These are phyloP conservation scores for Taeniopygia guttata DNA, from an alignment of 2,797 vertebrate genomes.

Conservation along the genomic window DNA sequence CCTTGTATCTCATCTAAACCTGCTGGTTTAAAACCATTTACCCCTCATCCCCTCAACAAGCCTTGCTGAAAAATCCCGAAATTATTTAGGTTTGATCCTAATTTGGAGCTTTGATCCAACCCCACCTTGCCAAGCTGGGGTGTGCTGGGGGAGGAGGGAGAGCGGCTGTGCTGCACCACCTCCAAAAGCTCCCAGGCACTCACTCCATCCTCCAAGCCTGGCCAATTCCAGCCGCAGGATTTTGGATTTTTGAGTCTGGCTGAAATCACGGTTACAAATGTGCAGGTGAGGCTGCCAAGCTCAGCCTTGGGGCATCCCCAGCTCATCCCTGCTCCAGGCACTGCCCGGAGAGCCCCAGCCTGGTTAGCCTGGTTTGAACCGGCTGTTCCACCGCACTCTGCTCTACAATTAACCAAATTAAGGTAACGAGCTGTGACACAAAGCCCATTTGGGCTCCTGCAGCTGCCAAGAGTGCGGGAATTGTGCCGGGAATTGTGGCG, in stretches of 20 bases:
- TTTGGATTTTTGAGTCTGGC: not conserved
- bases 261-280: not conserved
- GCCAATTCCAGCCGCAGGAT: not conserved
- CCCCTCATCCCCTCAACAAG: not conserved
- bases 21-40: not conserved
- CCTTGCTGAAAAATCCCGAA: not conserved
- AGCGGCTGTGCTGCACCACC: not conserved
- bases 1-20: not conserved
- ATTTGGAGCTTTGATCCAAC: not conserved
- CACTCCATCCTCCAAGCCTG: not conserved
- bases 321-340: not conserved
- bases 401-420: conserved; percentile 68
- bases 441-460: conserved; percentile 13
- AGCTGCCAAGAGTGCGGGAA: conserved; percentile 22
- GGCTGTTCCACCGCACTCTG: not conserved
- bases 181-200: not conserved
- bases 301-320: fast-evolving
- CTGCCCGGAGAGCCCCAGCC: not conserved
- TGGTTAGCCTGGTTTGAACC: conserved; percentile 29
- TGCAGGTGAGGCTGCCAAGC: not conserved
- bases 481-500: too few relatives aligned
- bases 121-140: fast-evolving
- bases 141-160: not conserved
- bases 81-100: not conserved
- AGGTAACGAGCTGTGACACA: conserved; percentile 57